Base-by-base conservation (phyloP, 2,888 invertebrate genomes). In the Merodon equestris region DNA sequence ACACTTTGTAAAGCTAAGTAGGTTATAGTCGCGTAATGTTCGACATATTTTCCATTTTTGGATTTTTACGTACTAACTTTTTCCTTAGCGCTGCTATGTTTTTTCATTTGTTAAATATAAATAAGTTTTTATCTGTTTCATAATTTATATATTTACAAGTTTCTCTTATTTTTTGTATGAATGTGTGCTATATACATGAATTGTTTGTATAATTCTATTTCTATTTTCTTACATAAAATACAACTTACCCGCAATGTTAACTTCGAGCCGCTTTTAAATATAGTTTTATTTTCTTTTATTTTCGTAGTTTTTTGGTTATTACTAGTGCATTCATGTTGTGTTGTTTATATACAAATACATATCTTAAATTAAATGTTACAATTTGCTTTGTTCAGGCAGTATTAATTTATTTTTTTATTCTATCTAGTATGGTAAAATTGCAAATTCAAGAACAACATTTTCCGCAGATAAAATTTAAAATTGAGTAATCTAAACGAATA, bases 241-340 rank as follows among this genome's bases (percentile, higher is more conserved):
- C 70, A 81, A 81, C 82, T 82, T 82, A 82, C 72, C 71, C 82
- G 74, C 86, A 86, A 87, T 88, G 88, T 88, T 88, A 88, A 88
- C 88, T 88, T 88, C 85, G 86, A 87, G 85, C 86, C 86, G 85
- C 85, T 84, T 73, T 36, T 58, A 19, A 57, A 51, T 53, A 45
- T 56, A 57, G 13, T 42, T 71, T 60, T 51, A 36, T 79, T n/a
- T n/a, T 63, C 72, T 60, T 71, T 51, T 64, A 64, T 72, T 67
- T 9, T n/a, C n/a, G 3, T 40, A 40, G 9, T 58, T 73, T 57
- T 58, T 50, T 64, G 51, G 48, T 61, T 61, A 10, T 48, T 48
- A 48, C 38, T 10, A 48, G 1, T 17, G 15, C 4, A 15, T 51
- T 64, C n/a, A n/a, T n/a, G n/a, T n/a, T 57, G 57, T 27, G 3